Conservation (phyloP, 2,888 invertebrate species). For the Flexamia atlantica region DNA sequence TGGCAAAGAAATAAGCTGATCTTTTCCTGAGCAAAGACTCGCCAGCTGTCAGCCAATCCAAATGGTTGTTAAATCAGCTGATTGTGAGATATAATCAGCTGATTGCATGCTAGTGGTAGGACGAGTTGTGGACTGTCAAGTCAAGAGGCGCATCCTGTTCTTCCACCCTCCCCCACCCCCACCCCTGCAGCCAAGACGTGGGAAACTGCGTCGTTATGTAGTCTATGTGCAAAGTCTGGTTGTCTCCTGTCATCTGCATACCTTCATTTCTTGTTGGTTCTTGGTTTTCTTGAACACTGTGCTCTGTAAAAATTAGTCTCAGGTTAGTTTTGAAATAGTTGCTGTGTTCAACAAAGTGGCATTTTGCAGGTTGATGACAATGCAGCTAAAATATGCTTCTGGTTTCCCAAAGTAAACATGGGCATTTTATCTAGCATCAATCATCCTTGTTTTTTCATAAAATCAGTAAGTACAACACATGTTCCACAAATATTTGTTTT, state of each 20-base stretch:
- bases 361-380: too few species aligned
- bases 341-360: too few species aligned
- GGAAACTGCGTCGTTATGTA: slow-evolving; percentile 49
- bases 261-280: not conserved
- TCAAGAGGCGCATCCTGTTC: slow-evolving; percentile 75
- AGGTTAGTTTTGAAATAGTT: too few species aligned
- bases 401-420: too few species aligned
- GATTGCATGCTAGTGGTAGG: slow-evolving; percentile 31
- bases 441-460: too few species aligned
- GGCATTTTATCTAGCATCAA: too few species aligned
- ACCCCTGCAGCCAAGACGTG: slow-evolving; percentile 46
- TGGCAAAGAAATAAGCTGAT: not conserved
- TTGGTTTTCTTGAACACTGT: slow-evolving; percentile 8
- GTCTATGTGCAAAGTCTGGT: slow-evolving; percentile 17
- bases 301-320: not conserved
- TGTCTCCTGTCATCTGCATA: not conserved
- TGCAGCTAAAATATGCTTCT: too few species aligned
- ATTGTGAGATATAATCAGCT: not conserved
- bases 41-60: too few species aligned
- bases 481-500: too few species aligned
- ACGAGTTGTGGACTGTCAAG: slow-evolving; percentile 73
- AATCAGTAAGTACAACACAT: too few species aligned
- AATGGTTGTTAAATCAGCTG: not conserved
- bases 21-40: too few species aligned
- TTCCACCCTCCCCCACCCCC: slow-evolving; percentile 64